A percentile compares a stretch with the other conserved stretches of the same genome.
Conservation (phyloP, 1,140 invertebrate species). For the Papilio glaucus region DNA sequence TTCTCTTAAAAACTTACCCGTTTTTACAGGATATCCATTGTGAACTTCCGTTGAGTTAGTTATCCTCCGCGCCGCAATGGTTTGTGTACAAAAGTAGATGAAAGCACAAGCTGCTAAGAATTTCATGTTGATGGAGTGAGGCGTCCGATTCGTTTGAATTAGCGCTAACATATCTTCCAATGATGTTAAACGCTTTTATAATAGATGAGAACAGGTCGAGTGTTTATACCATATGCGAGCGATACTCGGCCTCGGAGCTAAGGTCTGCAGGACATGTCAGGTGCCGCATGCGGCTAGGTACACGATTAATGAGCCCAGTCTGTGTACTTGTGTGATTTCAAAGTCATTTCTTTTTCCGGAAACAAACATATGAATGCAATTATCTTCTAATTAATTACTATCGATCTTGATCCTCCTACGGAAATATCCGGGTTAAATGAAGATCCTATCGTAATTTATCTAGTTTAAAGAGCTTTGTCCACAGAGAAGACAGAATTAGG, state of each 20-base stretch:
- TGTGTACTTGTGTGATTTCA: slow-evolving; percentile 7
- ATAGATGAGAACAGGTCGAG: slow-evolving; percentile 56
- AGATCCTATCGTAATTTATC: no score
- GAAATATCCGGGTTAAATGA: no score
- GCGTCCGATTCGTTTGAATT: slow-evolving; percentile 48
- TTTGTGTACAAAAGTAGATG: not conserved
- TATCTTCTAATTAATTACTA: not conserved
- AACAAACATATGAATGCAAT: not conserved
- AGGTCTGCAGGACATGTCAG: slow-evolving; percentile 58
- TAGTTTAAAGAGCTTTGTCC: no score
- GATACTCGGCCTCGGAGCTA: slow-evolving; percentile 57
- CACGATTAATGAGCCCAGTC: slow-evolving; percentile 14
- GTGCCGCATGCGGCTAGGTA: not conserved
- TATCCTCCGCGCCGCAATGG: slow-evolving; percentile 1
- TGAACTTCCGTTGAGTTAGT: slow-evolving; percentile 12
- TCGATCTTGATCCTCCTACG: no score
- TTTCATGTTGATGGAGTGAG: slow-evolving; percentile 49
- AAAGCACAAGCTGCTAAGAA: slow-evolving; percentile 19
- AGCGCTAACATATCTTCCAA: slow-evolving; percentile 53
- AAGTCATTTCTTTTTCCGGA: slow-evolving; percentile 32
- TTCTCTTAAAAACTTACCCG: not conserved
- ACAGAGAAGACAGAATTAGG: no score
- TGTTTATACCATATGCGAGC: slow-evolving; percentile 62
- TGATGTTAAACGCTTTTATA: slow-evolving; percentile 66
- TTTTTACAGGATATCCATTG: not conserved